Conservation (phyloP, 2,888 invertebrate species). For the Scaptomyza caliginosa region DNA sequence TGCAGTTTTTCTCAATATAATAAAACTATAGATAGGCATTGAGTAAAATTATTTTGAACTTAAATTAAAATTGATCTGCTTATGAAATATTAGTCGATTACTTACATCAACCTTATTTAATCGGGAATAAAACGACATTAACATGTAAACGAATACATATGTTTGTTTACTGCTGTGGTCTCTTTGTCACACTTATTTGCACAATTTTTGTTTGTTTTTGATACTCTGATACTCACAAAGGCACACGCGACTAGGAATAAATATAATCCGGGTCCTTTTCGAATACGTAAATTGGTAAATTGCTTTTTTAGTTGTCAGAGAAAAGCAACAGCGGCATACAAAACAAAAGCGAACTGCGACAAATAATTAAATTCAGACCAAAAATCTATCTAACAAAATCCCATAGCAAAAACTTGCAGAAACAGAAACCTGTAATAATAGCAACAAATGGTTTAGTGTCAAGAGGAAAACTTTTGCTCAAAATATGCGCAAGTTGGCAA, state of each 20-base stretch:
- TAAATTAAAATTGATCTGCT: background rate
- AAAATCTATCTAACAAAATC: conserved; percentile 38
- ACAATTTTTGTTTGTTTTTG: background rate
- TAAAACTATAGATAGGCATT: too few species aligned
- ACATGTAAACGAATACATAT: too few species aligned
- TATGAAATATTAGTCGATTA: background rate
- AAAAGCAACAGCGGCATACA: conserved; percentile 4
- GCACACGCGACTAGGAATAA: conserved; percentile 1
- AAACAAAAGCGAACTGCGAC: conserved; percentile 5
- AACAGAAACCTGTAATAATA: conserved; percentile 24
- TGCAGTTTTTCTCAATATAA: too few species aligned
- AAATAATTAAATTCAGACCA: conserved; percentile 69
- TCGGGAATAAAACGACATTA: background rate
- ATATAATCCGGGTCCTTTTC: conserved; percentile 29
- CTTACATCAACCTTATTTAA: background rate
- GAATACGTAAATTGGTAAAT: conserved; percentile 40
- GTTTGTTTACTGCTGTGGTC: background rate
- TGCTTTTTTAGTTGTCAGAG: conserved; percentile 39
- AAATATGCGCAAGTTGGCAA: conserved; percentile 4
- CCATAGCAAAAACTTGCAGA: conserved; percentile 31
- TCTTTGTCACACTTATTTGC: background rate
- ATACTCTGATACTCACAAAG: conserved; percentile 18
- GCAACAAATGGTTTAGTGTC: conserved; percentile 23
- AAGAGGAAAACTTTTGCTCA: conserved; percentile 31
- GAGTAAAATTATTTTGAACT: background rate